Conservation (phyloP, 1,140 invertebrate genomes). For the Ceratina australensis region DNA sequence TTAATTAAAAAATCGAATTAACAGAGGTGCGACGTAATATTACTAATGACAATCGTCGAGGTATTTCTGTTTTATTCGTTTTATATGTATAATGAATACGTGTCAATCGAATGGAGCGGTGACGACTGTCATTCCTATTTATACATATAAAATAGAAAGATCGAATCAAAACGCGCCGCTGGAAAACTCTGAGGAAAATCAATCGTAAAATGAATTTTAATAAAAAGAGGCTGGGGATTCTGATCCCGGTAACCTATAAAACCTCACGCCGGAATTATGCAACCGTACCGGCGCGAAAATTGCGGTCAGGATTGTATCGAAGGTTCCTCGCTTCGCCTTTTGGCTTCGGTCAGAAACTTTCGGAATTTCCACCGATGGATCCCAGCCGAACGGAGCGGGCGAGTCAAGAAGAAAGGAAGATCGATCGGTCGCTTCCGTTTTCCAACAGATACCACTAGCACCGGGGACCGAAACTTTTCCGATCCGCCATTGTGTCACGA, state of each 20-base stretch:
- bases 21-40: too few relatives aligned
- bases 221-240: neutral
- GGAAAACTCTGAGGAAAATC: too few relatives aligned
- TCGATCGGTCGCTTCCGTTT: conserved; percentile 44
- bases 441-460: neutral
- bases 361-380: conserved; percentile 50
- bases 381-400: conserved; percentile 42
- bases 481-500: conserved; percentile 41
- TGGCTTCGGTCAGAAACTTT: conserved; percentile 44
- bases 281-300: conserved; percentile 12
- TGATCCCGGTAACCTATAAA: conserved; percentile 18
- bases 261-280: conserved; percentile 14
- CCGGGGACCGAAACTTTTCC: conserved; percentile 49
- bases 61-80: too few relatives aligned
- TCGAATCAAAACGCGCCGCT: too few relatives aligned
- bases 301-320: conserved; percentile 45
- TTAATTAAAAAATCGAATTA: neutral
- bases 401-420: conserved; percentile 23
- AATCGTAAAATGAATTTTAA: too few relatives aligned
- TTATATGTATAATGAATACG: too few relatives aligned
- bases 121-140: too few relatives aligned
- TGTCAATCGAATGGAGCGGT: too few relatives aligned
- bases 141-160: too few relatives aligned
- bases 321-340: neutral
- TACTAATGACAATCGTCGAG: too few relatives aligned